Conservation (phyloP, 2,113 vertebrate species). For the Oenanthe melanoleuca region DNA sequence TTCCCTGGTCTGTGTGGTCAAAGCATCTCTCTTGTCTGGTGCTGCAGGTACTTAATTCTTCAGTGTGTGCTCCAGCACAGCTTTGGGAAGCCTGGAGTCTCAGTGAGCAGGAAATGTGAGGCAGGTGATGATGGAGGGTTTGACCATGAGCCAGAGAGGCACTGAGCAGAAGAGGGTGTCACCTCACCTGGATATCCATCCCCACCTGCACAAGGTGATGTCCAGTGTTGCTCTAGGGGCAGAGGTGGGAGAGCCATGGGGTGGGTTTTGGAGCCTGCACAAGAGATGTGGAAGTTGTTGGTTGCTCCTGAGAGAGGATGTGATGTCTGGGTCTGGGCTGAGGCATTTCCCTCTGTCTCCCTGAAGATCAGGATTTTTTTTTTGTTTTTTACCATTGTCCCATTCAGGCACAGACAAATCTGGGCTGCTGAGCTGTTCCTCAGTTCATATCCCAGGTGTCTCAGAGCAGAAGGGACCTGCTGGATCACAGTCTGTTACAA, state of each 20-base stretch:
- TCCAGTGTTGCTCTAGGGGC: rapidly evolving
- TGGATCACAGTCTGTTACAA: background rate
- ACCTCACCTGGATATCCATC: background rate
- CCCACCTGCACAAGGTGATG: background rate
- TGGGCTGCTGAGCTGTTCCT: background rate
- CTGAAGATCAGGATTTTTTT: background rate
- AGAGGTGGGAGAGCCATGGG: background rate
- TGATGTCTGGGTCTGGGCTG: background rate
- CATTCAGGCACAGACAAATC: background rate
- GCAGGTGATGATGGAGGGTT: background rate
- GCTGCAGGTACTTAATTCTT: background rate
- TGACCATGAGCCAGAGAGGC: background rate
- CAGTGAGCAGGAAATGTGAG: background rate
- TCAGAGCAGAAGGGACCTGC: background rate
- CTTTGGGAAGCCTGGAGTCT: background rate
- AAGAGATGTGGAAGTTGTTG: background rate
- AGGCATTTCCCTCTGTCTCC: background rate
- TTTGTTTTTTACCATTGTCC: background rate
- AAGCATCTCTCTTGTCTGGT: background rate
- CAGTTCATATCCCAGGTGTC: background rate
- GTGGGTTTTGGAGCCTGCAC: background rate
- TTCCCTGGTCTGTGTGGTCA: background rate
- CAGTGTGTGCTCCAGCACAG: background rate
- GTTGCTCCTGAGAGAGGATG: background rate
- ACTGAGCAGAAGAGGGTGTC: background rate